A percentile compares a stretch with the other conserved stretches of the same genome.
Evolutionary conservation across 2,797 vertebrate species (phyloP).

Genomic region (Scolopax rusticola): DNA sequence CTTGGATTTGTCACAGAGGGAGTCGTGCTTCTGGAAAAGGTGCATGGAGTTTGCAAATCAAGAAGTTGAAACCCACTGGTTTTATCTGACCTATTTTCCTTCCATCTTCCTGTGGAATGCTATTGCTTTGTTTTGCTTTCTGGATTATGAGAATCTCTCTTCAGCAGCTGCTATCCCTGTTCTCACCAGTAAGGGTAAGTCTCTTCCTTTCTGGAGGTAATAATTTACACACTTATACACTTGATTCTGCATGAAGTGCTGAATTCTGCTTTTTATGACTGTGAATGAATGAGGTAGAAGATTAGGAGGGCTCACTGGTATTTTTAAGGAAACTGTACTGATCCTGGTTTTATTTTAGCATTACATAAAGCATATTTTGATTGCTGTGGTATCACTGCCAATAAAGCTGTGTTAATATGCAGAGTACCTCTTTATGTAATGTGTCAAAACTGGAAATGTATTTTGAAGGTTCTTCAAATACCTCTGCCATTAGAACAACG

Average conservation of each 20-base stretch:
- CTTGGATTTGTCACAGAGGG: background rate
- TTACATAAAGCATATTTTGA: background rate
- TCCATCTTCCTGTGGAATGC: background rate
- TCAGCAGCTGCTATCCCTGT: background rate
- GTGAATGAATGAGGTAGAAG: background rate
- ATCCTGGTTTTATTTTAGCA: background rate
- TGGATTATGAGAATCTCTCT: background rate
- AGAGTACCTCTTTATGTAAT: background rate
- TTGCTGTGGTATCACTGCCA: background rate
- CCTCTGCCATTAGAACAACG: background rate
- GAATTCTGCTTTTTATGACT: background rate
- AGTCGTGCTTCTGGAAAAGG: background rate
- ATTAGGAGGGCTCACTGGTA: background rate
- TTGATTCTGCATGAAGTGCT: background rate
- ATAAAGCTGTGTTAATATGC: background rate
- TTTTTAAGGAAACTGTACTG: background rate
- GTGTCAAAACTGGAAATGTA: background rate
- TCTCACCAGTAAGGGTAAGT: background rate
- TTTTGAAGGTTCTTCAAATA: background rate
- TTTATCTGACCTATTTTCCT: background rate
- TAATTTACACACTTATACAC: rapidly evolving
- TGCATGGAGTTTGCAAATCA: background rate
- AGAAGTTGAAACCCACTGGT: background rate
- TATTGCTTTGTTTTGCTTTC: background rate
- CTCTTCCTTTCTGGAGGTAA: background rate